Evolutionary conservation across 2,113 vertebrate species (phyloP).

Genomic region (Pterophyllum scalare): DNA sequence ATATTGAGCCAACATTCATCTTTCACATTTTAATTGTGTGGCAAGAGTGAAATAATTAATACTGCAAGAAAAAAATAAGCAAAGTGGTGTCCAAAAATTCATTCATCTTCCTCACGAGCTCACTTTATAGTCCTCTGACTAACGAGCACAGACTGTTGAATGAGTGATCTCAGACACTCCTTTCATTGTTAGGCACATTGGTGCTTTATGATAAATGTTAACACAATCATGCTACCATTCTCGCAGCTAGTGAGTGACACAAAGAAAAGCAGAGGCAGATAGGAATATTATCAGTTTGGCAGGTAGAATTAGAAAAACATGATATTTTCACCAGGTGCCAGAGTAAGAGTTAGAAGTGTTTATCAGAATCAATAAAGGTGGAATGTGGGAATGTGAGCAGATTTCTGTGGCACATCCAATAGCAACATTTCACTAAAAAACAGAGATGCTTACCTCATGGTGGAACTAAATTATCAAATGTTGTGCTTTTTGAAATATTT

Average conservation of each 20-base stretch:
- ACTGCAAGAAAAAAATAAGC: not conserved
- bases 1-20: not conserved
- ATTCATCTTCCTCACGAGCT: not conserved
- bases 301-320: not conserved
- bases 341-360: not conserved
- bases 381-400: not conserved
- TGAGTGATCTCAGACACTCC: not conserved
- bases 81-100: not conserved
- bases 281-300: not conserved
- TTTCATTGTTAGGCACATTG: too few species aligned
- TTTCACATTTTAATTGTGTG: constrained; percentile 1
- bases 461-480: not conserved
- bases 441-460: not conserved
- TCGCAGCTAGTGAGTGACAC: not conserved
- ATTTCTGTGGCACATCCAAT: not conserved
- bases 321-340: not conserved
- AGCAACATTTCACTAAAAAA: not conserved
- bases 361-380: not conserved
- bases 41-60: not conserved
- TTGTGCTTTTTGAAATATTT: not conserved
- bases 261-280: not conserved
- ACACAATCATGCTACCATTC: not conserved
- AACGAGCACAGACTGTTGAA: not conserved
- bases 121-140: not conserved
- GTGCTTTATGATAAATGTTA: too few species aligned